phyloP scores from a whole-genome alignment of 2,888 invertebrate genomes.

The Blera fallax region DNA sequence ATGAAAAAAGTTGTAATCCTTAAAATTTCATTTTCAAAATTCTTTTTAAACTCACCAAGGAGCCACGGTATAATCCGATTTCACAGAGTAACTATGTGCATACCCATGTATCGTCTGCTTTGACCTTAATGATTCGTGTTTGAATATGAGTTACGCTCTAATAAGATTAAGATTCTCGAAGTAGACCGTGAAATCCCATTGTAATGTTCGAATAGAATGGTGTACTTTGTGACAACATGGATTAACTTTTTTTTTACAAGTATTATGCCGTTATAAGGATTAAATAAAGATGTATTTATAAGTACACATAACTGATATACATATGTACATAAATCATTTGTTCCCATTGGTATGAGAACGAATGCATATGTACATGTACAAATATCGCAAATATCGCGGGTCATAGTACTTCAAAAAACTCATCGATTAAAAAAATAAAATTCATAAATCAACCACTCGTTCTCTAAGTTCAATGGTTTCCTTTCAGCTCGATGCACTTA shows the following conservation, averaged over 20 bases:
- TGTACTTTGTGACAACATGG: background rate
- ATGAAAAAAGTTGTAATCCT: background rate
- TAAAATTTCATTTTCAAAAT: background rate
- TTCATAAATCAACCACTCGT: too few relatives aligned
- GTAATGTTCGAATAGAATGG: background rate
- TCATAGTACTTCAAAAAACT: too few relatives aligned
- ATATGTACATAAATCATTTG: too few relatives aligned
- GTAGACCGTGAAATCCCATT: background rate
- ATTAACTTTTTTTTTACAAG: background rate
- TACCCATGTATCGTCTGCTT: background rate
- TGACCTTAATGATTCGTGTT: background rate
- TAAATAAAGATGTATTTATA: too few relatives aligned
- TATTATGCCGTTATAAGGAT: too few relatives aligned
- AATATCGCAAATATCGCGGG: too few relatives aligned
- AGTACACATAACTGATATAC: too few relatives aligned
- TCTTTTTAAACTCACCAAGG: background rate
- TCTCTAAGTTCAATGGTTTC: too few relatives aligned
- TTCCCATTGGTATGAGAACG: too few relatives aligned
- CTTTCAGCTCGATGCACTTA: background rate
- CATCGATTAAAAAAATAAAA: too few relatives aligned
- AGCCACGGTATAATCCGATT: slow-evolving; percentile 4
- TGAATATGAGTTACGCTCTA: background rate
- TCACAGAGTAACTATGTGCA: background rate
- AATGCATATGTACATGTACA: too few relatives aligned
- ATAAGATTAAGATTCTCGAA: slow-evolving; percentile 16